Percentiles rank a stretch among this genome's conserved stretches.
Conservation (phyloP, 2,113 vertebrate genomes). For the Illadopsis cleaveri region DNA sequence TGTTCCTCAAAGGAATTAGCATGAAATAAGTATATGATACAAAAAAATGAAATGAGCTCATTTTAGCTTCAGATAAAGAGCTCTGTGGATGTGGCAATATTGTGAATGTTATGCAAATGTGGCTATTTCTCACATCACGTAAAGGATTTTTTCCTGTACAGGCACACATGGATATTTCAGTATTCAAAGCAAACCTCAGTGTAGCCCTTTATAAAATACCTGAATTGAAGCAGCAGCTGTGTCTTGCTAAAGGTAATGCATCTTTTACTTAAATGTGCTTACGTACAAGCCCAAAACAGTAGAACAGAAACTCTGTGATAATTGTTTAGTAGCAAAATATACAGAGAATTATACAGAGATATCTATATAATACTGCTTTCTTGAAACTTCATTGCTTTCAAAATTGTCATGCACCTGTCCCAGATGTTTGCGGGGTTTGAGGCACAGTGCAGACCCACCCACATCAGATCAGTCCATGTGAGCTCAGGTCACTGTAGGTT, state of each 20-base stretch:
- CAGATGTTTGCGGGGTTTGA: rapidly evolving
- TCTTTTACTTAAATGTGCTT: neutral
- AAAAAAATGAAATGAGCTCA: neutral
- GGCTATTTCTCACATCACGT: neutral
- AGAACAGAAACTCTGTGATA: neutral
- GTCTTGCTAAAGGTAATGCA: neutral
- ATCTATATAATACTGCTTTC: rapidly evolving
- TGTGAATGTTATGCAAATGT: neutral
- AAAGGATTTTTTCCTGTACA: neutral
- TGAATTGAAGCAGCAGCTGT: neutral
- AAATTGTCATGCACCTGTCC: rapidly evolving
- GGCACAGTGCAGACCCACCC: neutral
- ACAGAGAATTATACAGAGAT: neutral
- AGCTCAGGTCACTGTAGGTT: rapidly evolving
- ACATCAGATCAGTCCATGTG: neutral
- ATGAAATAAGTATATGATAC: neutral
- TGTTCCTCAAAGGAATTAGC: neutral
- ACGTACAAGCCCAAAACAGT: neutral
- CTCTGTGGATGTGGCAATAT: neutral
- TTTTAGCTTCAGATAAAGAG: neutral
- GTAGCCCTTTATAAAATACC: neutral
- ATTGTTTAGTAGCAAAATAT: neutral
- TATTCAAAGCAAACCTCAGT: neutral
- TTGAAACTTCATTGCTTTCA: neutral
- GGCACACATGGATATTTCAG: neutral